Conservation (phyloP, 2,888 invertebrate genomes). For the Tetropium fuscum region DNA sequence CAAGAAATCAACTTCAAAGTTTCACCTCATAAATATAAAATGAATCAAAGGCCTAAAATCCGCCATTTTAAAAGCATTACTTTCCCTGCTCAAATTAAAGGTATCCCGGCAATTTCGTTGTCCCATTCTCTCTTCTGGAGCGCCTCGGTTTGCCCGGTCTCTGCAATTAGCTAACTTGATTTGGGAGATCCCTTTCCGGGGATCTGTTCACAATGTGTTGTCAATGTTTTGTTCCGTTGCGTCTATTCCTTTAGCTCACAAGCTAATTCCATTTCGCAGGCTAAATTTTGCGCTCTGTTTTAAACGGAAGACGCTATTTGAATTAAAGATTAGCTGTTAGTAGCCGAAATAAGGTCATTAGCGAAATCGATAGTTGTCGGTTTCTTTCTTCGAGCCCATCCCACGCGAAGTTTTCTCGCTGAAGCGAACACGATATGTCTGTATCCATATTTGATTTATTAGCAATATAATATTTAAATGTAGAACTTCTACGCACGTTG, state of each 20-base stretch:
- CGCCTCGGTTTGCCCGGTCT: slow-evolving; percentile 46
- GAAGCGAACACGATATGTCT: not conserved
- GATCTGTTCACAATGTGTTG: slow-evolving; percentile 66
- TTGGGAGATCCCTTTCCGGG: slow-evolving; percentile 66
- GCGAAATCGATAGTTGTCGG: slow-evolving; percentile 40
- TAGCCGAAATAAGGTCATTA: slow-evolving; percentile 42
- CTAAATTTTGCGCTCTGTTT: slow-evolving; percentile 55
- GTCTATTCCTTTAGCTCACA: slow-evolving; percentile 51
- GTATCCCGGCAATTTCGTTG: slow-evolving; percentile 28
- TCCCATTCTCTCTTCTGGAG: slow-evolving; percentile 9
- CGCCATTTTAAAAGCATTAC: slow-evolving; percentile 47
- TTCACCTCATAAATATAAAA: slow-evolving; percentile 8
- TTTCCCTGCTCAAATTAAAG: slow-evolving; percentile 43
- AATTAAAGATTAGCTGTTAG: slow-evolving; percentile 50
- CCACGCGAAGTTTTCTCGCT: not conserved
- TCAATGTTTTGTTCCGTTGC: slow-evolving; percentile 64
- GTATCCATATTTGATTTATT: not conserved
- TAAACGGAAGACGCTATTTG: slow-evolving; percentile 55
- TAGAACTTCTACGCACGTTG: too few relatives aligned
- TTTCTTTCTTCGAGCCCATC: not conserved
- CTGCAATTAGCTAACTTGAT: slow-evolving; percentile 68
- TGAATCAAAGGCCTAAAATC: slow-evolving; percentile 13
- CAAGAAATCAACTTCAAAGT: too few relatives aligned
- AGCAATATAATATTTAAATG: too few relatives aligned
- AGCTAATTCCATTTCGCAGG: slow-evolving; percentile 52